These are phyloP conservation scores for Drosophila sucinea DNA, from an alignment of 1,140 invertebrate species.

Conservation along the genomic window DNA sequence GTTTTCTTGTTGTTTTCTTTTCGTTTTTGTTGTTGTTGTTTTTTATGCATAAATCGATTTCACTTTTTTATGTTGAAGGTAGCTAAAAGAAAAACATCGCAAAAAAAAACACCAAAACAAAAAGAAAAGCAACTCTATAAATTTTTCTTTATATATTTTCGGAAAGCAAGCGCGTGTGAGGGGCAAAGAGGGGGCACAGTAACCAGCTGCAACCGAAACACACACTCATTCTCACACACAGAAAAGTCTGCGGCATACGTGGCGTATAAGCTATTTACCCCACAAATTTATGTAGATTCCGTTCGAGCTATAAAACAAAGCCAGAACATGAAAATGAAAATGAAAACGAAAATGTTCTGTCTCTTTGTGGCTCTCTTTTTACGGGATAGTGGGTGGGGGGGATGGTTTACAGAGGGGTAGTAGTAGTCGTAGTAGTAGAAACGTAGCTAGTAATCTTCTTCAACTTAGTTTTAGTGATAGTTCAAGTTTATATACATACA, in stretches of 20 bases:
- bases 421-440: slow-evolving; percentile 15
- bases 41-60: slow-evolving; percentile 75
- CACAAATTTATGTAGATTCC: slow-evolving; percentile 47
- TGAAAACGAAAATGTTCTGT: slow-evolving; percentile 26
- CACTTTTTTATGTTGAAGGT: slow-evolving; percentile 49
- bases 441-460: not conserved
- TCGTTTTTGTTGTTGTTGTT: not conserved
- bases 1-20: not conserved
- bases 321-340: slow-evolving; percentile 24
- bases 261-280: slow-evolving; percentile 70
- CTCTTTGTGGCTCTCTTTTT: slow-evolving; percentile 3
- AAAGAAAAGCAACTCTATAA: slow-evolving; percentile 49
- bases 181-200: not conserved
- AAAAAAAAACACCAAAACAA: not conserved
- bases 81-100: not conserved
- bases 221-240: slow-evolving; percentile 16
- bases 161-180: no score
- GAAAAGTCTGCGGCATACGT: slow-evolving; percentile 49
- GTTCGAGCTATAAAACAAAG: slow-evolving; percentile 41
- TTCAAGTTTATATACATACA: not conserved
- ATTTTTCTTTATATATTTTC: slow-evolving; percentile 33
- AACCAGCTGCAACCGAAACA: slow-evolving; percentile 43
- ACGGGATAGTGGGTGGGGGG: not conserved
- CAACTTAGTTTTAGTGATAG: slow-evolving; percentile 5
- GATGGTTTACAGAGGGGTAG: not conserved